Conservation (phyloP, 2,888 invertebrate species). For the Ptychoptera albimana region DNA sequence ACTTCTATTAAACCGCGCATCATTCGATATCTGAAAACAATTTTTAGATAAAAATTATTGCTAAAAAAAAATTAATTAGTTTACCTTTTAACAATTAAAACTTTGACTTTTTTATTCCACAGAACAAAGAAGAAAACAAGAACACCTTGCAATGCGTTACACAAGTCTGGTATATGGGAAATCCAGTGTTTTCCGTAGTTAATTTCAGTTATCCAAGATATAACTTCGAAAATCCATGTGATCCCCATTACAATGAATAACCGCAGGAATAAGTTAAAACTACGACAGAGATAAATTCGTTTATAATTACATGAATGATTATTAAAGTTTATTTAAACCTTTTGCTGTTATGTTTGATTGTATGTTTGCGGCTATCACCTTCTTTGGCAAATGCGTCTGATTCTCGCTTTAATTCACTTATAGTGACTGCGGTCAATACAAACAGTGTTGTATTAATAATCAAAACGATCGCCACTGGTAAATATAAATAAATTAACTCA, state of each 20-base stretch:
- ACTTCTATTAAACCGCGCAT: too few species aligned
- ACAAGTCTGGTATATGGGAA: constrained; percentile 26
- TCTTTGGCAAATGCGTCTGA: constrained; percentile 21
- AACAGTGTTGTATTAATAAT: constrained; percentile 25
- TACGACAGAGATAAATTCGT: background rate
- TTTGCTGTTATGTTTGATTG: too few species aligned
- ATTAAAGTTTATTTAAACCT: too few species aligned
- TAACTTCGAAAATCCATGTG: constrained; percentile 57
- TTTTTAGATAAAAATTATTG: too few species aligned
- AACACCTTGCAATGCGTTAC: constrained; percentile 33
- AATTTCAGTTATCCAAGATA: constrained; percentile 37
- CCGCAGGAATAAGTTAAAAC: background rate
- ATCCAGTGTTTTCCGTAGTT: background rate
- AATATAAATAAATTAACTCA: constrained; percentile 21
- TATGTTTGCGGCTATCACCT: constrained; percentile 27
- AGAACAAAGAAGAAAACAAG: constrained; percentile 14
- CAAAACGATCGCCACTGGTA: constrained; percentile 22
- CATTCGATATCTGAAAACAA: too few species aligned
- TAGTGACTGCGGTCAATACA: constrained; percentile 24
- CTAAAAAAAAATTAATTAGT: too few species aligned
- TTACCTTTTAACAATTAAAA: too few species aligned
- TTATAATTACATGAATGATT: too few species aligned
- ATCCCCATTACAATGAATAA: constrained; percentile 51
- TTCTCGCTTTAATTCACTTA: constrained; percentile 24
- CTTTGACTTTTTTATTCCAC: background rate